Evolutionary conservation across 2,888 invertebrate species (phyloP).

Genomic region (Tridacna crocea): DNA sequence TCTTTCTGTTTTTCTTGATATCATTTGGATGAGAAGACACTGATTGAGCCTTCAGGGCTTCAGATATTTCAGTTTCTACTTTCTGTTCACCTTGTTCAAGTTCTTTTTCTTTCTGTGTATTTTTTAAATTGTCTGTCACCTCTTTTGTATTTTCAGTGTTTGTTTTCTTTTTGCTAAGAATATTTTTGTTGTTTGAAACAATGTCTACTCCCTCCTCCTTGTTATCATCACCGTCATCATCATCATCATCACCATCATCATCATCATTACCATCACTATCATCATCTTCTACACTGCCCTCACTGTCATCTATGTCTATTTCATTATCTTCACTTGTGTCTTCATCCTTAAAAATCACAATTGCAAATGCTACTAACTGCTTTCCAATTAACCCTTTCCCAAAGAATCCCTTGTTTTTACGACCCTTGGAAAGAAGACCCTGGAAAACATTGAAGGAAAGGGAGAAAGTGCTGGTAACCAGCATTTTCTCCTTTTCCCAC

Average conservation of each 20-base stretch:
- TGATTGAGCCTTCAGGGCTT: slow-evolving; percentile 15
- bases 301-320: slow-evolving; percentile 47
- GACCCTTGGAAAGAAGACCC: no score
- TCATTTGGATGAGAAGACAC: neutral
- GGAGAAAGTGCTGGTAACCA: neutral
- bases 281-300: slow-evolving; percentile 44
- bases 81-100: slow-evolving; percentile 28
- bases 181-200: neutral
- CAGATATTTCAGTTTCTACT: slow-evolving; percentile 26
- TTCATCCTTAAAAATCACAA: slow-evolving; percentile 7
- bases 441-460: neutral
- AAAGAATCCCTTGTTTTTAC: no score
- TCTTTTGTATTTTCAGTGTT: neutral
- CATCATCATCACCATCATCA: slow-evolving; percentile 14
- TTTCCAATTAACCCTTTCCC: no score
- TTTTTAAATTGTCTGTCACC: slow-evolving; percentile 2
- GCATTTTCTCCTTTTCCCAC: neutral
- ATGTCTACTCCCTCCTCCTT: slow-evolving; percentile 20
- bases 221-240: slow-evolving; percentile 17
- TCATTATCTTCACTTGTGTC: slow-evolving; percentile 41
- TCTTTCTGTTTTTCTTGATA: slow-evolving; percentile 19
- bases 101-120: slow-evolving; percentile 29
- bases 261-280: slow-evolving; percentile 41
- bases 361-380: neutral
- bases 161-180: neutral